Base-by-base conservation (phyloP, 2,888 invertebrate genomes). In the Ennomos erosarius region DNA sequence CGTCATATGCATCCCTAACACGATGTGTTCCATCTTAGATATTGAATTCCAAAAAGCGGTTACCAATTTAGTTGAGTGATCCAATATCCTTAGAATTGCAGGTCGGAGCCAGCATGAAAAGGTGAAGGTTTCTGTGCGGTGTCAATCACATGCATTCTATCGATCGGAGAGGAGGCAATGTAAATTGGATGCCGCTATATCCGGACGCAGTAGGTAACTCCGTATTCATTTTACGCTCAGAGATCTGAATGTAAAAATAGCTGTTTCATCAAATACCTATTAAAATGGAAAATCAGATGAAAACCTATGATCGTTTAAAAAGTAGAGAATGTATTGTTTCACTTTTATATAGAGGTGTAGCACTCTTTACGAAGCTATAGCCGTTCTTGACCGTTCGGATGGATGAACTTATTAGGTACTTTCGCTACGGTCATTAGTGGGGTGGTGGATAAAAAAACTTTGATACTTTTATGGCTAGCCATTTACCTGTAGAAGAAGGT, bases 41-140 rank as follows among this genome's bases (percentile, higher is more conserved):
- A 65, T 67, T 62, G 67, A 42, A 57, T 56, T 59, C 59, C 54
- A 59, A 65, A 65, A 64, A 65, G 63, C 59, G 65, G 68, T 55
- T 55, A 61, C 62, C 68, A 68, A 68, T 68, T 64, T 62, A 59
- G 54, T 60, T 45, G 64, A 68, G 65, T 65, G 68, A 64, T 59
- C 51, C 62, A 61, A 59, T 65, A 53, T 65, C 55, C 54, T 52
- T 55, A 57, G 65, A 59, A 65, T 62, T 64, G 67, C 64, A 60
- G 62, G 61, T 55, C 62, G 57, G 9, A 26, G 11, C n/a, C 34
- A 26, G 35, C 55, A 46, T 35, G 44, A 50, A 62, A 46, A 46
- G 53, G 45, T 59, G 44, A 62, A 46, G 51, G 38, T 58, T 59
- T 49, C 54, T 40, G 39, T 51, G 59, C 45, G 33, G 45, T 40